Base-by-base conservation (phyloP, 2,888 invertebrate species). In the Drosophila paracracens region DNA sequence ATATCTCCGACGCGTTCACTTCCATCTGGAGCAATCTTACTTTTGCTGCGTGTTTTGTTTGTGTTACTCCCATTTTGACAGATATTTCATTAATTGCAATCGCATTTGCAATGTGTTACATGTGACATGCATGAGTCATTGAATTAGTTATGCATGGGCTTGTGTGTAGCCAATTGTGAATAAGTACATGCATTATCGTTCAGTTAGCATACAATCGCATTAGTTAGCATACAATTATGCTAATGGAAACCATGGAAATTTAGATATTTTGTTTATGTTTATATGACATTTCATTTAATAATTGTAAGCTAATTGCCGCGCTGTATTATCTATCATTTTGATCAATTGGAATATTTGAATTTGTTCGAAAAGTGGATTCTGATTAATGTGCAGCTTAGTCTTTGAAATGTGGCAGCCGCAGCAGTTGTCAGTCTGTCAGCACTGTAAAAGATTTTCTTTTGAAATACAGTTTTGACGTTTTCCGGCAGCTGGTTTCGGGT, bases 201-300 rank as follows among this genome's bases (percentile, higher is more conserved):
- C 70, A 61, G 73, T 78, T 83, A 72, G 69, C 73, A 33, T 33
- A 10, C 33, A 76, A 64, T 48, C 46, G 56, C 65, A 71, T 66
- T 73, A 74, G 61, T 67, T 64, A 53, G 52, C 35, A 36, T 63
- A 21, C 52, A 74, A 79, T 79, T 74, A 79, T 70, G 79, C 75
- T 67, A 77, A 77, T 77, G 46, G 25, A 48, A 69, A 79, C 53
- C 67, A 64, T 79, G 75, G 35, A 72, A 65, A 60, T 75, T 64
- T 62, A 18, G 51, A 54, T 60, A 64, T 75, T 58, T 46, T 51
- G 58, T 46, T 52, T 62, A 36, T 52, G 48, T 61, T 67, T 48
- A 31, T 36, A 11, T 70, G 70, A 27, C 56, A 62, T 21, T 21
- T 51, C 63, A 71, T 57, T 70, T 31, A 71, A 70, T 70, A 52